Conservation (phyloP, 1,140 invertebrate species). For the Nixonia krombeini region DNA sequence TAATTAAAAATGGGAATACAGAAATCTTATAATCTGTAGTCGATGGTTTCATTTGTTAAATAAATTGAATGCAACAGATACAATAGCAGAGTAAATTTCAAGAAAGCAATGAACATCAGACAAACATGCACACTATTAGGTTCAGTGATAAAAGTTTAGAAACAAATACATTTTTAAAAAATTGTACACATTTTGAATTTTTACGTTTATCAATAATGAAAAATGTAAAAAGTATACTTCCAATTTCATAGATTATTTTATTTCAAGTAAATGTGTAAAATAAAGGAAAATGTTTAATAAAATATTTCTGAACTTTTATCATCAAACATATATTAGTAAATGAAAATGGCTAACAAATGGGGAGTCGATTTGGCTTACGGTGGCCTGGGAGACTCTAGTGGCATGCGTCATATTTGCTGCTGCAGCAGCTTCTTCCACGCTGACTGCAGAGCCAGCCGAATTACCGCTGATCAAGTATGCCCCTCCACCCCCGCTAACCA, state of each 20-base stretch:
- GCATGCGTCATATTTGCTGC: slow-evolving; percentile 82
- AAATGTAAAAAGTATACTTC: background rate
- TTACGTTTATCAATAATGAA: slow-evolving; percentile 5
- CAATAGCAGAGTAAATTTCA: background rate
- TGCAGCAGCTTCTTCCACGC: slow-evolving; percentile 73
- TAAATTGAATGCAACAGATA: background rate
- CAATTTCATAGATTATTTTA: background rate
- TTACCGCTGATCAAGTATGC: slow-evolving; percentile 78
- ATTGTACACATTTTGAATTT: slow-evolving; percentile 8
- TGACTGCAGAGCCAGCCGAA: slow-evolving; percentile 73
- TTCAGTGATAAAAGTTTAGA: slow-evolving; percentile 20
- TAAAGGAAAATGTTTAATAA: slow-evolving; percentile 2
- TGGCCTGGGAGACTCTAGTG: slow-evolving; percentile 89
- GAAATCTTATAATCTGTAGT: too few relatives aligned
- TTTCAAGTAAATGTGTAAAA: slow-evolving; percentile 3
- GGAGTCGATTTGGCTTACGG: slow-evolving; percentile 78
- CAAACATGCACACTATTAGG: slow-evolving; percentile 18
- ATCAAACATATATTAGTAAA: slow-evolving; percentile 51
- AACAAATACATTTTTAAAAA: slow-evolving; percentile 17
- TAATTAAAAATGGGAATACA: too few relatives aligned
- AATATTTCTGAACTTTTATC: slow-evolving; percentile 16
- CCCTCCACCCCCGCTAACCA: slow-evolving; percentile 75
- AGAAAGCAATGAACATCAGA: slow-evolving; percentile 25
- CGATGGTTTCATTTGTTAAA: background rate
- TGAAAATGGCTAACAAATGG: slow-evolving; percentile 63